A percentile compares a stretch with the other conserved stretches of the same genome.
Conservation (phyloP, 1,140 invertebrate species). For the Papilio glaucus region DNA sequence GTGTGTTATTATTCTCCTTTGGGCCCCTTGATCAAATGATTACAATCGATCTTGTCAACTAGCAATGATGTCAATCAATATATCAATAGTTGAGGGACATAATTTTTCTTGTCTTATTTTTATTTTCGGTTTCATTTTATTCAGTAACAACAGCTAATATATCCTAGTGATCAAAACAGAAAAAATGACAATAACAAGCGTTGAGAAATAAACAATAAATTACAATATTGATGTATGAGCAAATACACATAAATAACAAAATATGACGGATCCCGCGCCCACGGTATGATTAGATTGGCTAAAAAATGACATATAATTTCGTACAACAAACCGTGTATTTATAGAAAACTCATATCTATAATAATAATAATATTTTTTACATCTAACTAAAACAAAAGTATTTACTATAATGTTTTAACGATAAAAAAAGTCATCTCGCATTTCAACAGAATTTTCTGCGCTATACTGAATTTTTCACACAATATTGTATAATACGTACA, state of each 20-base stretch:
- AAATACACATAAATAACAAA: neutral
- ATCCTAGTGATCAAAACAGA: neutral
- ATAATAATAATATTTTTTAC: no score
- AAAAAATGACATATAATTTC: neutral
- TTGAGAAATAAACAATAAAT: neutral
- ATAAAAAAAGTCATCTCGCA: no score
- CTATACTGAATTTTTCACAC: no score
- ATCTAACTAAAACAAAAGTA: no score
- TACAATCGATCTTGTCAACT: neutral
- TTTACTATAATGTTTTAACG: no score
- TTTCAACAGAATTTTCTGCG: no score
- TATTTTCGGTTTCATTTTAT: neutral
- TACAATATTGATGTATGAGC: neutral
- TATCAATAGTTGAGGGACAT: neutral
- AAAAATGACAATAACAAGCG: neutral
- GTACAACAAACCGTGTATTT: no score
- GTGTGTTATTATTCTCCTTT: no score
- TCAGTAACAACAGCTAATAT: neutral
- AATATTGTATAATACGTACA: neutral
- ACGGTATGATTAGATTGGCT: neutral
- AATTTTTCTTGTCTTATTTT: neutral
- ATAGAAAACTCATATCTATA: no score
- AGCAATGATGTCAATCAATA: neutral
- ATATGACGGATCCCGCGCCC: neutral
- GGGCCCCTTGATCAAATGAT: neutral